A percentile compares a stretch with the other conserved stretches of the same genome.
Evolutionary conservation across 92 coral and sea anemone genomes (phyloP).

Genomic region (Phenganax stokvisi): DNA sequence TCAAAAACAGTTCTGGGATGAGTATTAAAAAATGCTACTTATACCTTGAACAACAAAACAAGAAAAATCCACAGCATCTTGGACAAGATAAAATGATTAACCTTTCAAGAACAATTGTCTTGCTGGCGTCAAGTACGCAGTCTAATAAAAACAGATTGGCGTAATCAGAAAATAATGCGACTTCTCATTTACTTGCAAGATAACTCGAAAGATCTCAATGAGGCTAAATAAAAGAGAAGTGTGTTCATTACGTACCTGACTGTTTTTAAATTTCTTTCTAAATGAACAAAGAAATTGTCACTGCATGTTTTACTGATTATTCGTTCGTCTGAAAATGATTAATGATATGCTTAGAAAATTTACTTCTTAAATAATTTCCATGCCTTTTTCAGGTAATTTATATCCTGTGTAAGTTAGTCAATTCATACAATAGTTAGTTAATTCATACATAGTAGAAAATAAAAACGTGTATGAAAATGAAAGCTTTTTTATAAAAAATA

Average conservation of each 20-base stretch:
- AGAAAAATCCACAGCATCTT: conserved; percentile 25
- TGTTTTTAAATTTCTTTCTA: background rate
- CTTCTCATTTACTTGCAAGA: background rate
- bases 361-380: background rate
- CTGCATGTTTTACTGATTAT: background rate
- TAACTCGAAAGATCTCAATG: background rate
- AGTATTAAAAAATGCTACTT: background rate
- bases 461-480: background rate
- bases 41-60: conserved; percentile 29
- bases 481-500: background rate
- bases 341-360: background rate
- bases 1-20: background rate
- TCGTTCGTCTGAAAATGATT: conserved; percentile 14
- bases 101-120: conserved; percentile 8
- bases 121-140: conserved; percentile 16
- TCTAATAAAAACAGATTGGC: background rate
- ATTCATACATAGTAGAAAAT: conserved; percentile 5
- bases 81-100: background rate
- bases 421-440: background rate
- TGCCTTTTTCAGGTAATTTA: conserved; percentile 11
- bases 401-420: background rate
- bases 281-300: background rate
- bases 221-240: background rate
- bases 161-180: conserved; percentile 6
- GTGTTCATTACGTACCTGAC: background rate